phyloP scores from a whole-genome alignment of 2,113 vertebrate genomes.

The Rhagologus leucostigma region DNA sequence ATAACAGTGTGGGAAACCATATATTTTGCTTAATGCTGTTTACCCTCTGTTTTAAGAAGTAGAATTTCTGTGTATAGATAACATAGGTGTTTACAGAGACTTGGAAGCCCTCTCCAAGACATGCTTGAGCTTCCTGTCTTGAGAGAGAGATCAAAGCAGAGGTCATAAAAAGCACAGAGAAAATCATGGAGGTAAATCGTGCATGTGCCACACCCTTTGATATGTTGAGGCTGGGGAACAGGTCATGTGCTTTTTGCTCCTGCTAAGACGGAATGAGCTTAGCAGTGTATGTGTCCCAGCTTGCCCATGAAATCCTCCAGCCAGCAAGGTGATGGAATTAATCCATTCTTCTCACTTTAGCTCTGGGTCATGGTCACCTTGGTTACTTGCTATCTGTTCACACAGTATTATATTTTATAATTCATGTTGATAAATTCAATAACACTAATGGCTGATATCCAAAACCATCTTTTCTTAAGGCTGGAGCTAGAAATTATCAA shows the following conservation, averaged over 20 bases:
- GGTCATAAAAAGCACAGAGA: background rate
- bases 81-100: background rate
- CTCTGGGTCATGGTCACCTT: background rate
- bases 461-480: background rate
- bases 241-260: fast-evolving
- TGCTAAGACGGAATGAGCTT: background rate
- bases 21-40: background rate
- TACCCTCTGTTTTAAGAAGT: background rate
- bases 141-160: background rate
- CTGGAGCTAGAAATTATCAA: background rate
- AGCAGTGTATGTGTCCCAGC: background rate
- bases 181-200: background rate
- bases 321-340: background rate
- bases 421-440: background rate
- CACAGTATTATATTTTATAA: background rate
- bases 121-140: background rate
- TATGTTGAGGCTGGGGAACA: background rate
- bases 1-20: background rate
- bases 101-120: background rate
- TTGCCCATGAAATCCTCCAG: background rate
- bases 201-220: background rate
- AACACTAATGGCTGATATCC: background rate
- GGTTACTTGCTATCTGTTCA: background rate
- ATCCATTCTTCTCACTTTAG: background rate
- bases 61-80: background rate